Evolutionary conservation across 2,888 invertebrate species (phyloP).

Genomic region (Pammene fasciana): DNA sequence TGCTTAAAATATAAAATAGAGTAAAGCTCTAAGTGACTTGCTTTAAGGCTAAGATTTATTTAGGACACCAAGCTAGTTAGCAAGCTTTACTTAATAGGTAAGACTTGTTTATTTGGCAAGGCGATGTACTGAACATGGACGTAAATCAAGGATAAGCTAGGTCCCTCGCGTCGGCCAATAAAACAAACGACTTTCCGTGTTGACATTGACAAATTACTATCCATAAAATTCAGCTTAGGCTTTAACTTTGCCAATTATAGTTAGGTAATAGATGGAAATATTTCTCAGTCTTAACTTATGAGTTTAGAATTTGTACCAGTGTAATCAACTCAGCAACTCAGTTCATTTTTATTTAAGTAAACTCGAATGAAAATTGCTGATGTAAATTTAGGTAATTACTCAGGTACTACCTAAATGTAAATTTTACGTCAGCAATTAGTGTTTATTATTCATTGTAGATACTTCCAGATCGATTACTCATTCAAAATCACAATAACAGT

Average conservation of each 20-base stretch:
- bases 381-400: too few relatives aligned
- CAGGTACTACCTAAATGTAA: too few relatives aligned
- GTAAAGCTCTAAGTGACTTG: background rate
- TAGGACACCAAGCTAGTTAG: conserved; percentile 5
- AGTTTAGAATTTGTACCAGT: too few relatives aligned
- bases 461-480: background rate
- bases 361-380: too few relatives aligned
- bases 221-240: conserved; percentile 23
- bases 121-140: conserved; percentile 14
- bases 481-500: conserved; percentile 25
- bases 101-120: conserved; percentile 24
- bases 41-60: background rate
- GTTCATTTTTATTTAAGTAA: background rate
- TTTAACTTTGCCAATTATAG: conserved; percentile 11
- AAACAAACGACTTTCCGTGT: conserved; percentile 28
- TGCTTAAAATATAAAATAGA: background rate
- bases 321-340: too few relatives aligned
- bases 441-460: background rate
- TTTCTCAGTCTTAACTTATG: background rate
- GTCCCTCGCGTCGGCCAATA: conserved; percentile 24
- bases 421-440: background rate
- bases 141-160: conserved; percentile 32
- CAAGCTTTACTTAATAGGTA: conserved; percentile 15
- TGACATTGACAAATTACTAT: conserved; percentile 20
- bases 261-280: conserved; percentile 5